phyloP scores from a whole-genome alignment of 2,113 vertebrate genomes.

The rat (Rattus norvegicus) region GRCr8 NC_086024.1:106649501-106650000 shows the following conservation, averaged over 20 bases:
- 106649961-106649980: background rate
- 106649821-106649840: conserved; percentile 31
- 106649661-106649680: background rate
- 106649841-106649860: background rate
- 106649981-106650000: background rate
- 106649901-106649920: background rate
- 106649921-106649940: background rate
- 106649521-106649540: conserved; percentile 19
- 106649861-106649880: background rate
- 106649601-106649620: background rate
- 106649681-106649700: background rate
- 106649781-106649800: background rate
- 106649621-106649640: background rate
- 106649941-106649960: background rate
- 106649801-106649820: conserved; percentile 21
- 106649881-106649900: background rate
- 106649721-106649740: background rate
- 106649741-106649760: background rate
- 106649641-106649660: background rate
- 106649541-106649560: background rate
- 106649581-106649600: background rate
- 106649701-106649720: background rate
- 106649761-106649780: conserved; percentile 46
- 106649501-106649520: conserved; percentile 12
- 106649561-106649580: background rate